Evolutionary conservation across 2,888 invertebrate species (phyloP), one percentile per base, ranked within the genome.

Genomic region (Drosophila melanocephala): DNA sequence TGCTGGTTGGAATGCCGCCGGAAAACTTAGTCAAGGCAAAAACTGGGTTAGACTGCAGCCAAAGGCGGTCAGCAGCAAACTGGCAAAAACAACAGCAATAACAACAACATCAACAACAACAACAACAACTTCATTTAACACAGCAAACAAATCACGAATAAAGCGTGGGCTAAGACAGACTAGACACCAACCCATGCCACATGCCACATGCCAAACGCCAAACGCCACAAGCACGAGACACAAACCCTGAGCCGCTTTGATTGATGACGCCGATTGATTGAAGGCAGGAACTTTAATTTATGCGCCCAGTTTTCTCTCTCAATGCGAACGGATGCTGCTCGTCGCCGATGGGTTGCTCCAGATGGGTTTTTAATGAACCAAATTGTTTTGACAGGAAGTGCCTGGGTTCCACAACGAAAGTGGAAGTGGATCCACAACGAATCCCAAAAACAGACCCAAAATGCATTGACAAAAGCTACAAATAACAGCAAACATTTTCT

Each of bases 41-140:
- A 79, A 79, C 80, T 79, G 81, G 78, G 78, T 80, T 79, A 79
- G 28, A 72, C 55, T 35, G 47, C 67, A 67, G 66, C 77, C 67
- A 59, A 78, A 80, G 80, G 76, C 78, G 78, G 78, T 79, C 78
- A 78, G 59, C 73, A 47, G 9, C 47, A 47, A 47, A 47, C 47
- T 22, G 47, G 47, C 47, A 47, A 47, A 47, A 47, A 47, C n/a
- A 42, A 12, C n/a, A 44, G 1, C 44, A 44, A 12, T 12, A 44
- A 1, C 44, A 44, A 56, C 56, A 70, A 52, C 56, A 71, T 22
- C 28, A 37, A 30, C 37, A 50, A 19, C 39, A 42, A 1, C 28
- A 57, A 44, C 22, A 51, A 51, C 55, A 47, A 77, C 79, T 71
- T 75, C 47, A 77, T 75, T 62, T 66, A 60, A 66, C 22, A 16